Evolutionary conservation across 2,113 vertebrate genomes (phyloP).

Genomic region (Callospermophilus lateralis): DNA sequence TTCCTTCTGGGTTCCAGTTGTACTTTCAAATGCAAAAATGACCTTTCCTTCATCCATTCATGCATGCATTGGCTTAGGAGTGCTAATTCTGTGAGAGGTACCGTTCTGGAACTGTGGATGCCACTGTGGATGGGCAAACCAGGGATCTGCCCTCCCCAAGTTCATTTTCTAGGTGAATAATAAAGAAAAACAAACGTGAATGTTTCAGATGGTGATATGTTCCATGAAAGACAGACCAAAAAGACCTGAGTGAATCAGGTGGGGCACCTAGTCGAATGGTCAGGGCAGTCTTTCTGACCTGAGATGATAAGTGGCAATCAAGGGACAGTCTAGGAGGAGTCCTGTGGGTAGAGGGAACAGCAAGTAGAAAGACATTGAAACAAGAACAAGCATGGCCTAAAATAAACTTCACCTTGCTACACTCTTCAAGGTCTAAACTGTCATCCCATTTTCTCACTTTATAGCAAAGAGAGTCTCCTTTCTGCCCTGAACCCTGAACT

Average conservation of each 20-base stretch:
- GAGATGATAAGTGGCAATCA: not conserved
- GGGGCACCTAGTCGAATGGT: not conserved
- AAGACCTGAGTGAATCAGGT: not conserved
- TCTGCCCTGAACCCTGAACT: not conserved
- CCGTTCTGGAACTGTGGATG: not conserved
- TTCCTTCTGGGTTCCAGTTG: slow-evolving; percentile 4
- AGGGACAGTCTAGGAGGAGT: not conserved
- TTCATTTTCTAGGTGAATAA: not conserved
- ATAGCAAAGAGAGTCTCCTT: not conserved
- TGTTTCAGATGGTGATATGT: not conserved
- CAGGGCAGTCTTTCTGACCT: not conserved
- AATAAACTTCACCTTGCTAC: not conserved
- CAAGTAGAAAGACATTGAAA: not conserved
- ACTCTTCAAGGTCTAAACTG: not conserved
- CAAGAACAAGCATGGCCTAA: not conserved
- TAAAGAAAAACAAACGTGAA: not conserved
- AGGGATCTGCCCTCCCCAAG: not conserved
- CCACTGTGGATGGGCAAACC: not conserved
- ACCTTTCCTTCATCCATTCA: not conserved
- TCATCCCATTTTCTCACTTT: not conserved
- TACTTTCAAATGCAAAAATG: slow-evolving; percentile 59
- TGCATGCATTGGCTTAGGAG: not conserved
- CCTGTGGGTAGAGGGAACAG: not conserved
- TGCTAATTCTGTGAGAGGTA: rapidly evolving
- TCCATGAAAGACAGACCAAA: not conserved